Evolutionary conservation across 2,888 invertebrate species (phyloP), one percentile per base, ranked within the genome.

Genomic region (Teleogryllus oceanicus): DNA sequence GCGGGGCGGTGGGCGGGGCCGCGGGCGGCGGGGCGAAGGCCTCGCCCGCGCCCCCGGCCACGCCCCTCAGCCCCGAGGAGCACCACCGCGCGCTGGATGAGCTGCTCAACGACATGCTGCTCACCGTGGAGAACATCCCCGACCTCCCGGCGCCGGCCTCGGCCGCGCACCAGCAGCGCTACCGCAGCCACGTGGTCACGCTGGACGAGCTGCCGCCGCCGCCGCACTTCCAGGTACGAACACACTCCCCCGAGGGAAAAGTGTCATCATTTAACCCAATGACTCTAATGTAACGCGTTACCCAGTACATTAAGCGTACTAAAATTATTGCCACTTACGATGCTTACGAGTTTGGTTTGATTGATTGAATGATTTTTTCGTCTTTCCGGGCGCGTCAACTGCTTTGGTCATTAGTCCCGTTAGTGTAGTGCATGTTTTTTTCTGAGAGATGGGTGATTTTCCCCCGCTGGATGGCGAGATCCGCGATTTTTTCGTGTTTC

Each of bases 121-220:
- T 94, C 85, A 96, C 96, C 82, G 95, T 95, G 86, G 94, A 95
- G 90, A 93, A 94, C 87, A 92, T 94, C 86, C 93, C 93, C 74
- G 89, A 89, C 84, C 84, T 89, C 78, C 82, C 83, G 18, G 78
- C 79, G 50, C 74, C 82, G 76, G 76, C 82, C 62, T 74, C 79
- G 75, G 62, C 62, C 16, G 16, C 62, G 62, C 62, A 62, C n/a
- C 20, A 51, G 21, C 78, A 18, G 37, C 18, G 37, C 74, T 50
- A 77, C 50, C 11, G n/a, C 62, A 80, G 81, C 21, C 81, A 78
- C 50, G 50, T 80, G 74, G 79, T 78, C 76, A 80, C 77, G 24
- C 51, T 80, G 50, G 79, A 78, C 74, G 81, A 80, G 79, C 81
- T 81, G 79, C 62, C 62, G 13, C 62, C 62, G 13, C 62, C 62